phyloP scores from a whole-genome alignment of 2,113 vertebrate species.

The Gymnocephalus cernua region DNA sequence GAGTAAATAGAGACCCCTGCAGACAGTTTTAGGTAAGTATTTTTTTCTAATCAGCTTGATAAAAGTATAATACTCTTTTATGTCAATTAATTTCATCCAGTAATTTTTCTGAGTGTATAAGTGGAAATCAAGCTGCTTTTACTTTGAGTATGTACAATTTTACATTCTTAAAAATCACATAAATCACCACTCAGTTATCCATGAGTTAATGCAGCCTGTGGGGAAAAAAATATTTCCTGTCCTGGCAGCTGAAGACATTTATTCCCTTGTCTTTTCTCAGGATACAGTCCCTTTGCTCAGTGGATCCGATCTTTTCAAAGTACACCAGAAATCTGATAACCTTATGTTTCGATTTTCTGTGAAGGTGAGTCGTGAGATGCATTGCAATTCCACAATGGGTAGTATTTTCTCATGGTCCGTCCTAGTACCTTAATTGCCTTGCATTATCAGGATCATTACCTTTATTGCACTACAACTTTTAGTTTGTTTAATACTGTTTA shows the following conservation, averaged over 20 bases:
- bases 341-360: slow-evolving; percentile 87
- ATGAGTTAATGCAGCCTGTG: not conserved
- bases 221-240: not conserved
- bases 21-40: slow-evolving; percentile 65
- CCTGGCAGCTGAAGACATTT: not conserved
- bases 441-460: not conserved
- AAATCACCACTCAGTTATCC: too few species aligned
- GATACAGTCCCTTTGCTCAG: slow-evolving; percentile 90
- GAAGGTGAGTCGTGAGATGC: slow-evolving; percentile 80
- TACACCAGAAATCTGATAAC: slow-evolving; percentile 88
- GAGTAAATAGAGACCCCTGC: slow-evolving; percentile 82
- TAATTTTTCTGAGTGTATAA: not conserved
- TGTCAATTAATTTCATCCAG: not conserved
- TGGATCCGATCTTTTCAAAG: slow-evolving; percentile 86
- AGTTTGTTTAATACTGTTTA: not conserved
- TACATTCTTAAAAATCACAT: not conserved
- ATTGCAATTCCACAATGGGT: not conserved
- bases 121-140: not conserved
- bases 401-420: slow-evolving; percentile 11
- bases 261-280: slow-evolving; percentile 77
- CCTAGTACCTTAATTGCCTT: not conserved
- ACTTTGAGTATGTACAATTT: not conserved
- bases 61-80: not conserved
- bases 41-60: slow-evolving; percentile 1
- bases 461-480: not conserved